Evolutionary conservation across 2,888 invertebrate species (phyloP).

Genomic region (Platerodrilus igneus): DNA sequence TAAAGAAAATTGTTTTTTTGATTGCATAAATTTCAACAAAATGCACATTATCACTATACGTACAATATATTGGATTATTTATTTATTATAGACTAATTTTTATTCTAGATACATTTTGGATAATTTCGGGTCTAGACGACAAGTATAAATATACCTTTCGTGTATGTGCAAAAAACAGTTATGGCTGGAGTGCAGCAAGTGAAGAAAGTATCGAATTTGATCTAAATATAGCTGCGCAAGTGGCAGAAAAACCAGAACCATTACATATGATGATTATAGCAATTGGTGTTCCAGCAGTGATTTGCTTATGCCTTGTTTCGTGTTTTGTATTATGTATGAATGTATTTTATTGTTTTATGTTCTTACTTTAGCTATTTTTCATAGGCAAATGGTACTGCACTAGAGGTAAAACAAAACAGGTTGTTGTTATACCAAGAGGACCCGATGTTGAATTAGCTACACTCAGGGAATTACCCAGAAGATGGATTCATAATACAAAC

Average conservation of each 20-base stretch:
- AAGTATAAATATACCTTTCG: conserved; percentile 65
- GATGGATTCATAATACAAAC: conserved; percentile 74
- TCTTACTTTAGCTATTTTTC: conserved; percentile 3
- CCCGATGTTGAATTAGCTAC: conserved; percentile 84
- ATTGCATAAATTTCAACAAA: no score
- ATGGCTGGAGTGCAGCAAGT: conserved; percentile 80
- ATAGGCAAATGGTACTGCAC: conserved; percentile 44
- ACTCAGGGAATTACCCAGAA: conserved; percentile 72
- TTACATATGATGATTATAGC: conserved; percentile 57
- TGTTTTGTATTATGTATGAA: conserved; percentile 54
- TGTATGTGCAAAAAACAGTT: conserved; percentile 72
- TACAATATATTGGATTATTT: no score
- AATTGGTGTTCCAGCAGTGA: conserved; percentile 56
- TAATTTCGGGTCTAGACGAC: conserved; percentile 62
- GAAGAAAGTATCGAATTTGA: conserved; percentile 60
- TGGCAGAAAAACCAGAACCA: conserved; percentile 52
- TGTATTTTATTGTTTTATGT: conserved; percentile 17
- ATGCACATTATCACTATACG: no score
- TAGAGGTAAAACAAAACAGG: conserved; percentile 60
- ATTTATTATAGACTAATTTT: no score
- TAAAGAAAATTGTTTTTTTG: no score
- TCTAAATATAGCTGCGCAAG: conserved; percentile 45
- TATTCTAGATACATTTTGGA: conserved; percentile 70
- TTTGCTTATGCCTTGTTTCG: conserved; percentile 46
- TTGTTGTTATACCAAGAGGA: conserved; percentile 34